Percentiles rank a stretch among this genome's conserved stretches.
Evolutionary conservation across 1,140 invertebrate species (phyloP).

Genomic region (Lutraria rhynchaena): DNA sequence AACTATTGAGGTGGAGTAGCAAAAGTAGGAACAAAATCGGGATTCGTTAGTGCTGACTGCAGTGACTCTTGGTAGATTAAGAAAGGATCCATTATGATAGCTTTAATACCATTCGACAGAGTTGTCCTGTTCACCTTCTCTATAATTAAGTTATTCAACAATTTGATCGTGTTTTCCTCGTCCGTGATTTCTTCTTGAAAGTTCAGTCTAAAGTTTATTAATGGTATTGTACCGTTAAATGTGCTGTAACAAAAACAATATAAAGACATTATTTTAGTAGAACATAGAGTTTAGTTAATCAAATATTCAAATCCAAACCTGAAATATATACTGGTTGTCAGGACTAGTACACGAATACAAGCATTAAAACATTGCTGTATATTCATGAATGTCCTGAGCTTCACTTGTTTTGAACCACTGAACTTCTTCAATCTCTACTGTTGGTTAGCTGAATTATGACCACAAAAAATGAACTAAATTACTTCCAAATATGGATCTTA

Average conservation of each 20-base stretch:
- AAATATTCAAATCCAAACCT: background rate
- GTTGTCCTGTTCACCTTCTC: conserved; percentile 14
- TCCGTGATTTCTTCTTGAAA: background rate
- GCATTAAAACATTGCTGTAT: background rate
- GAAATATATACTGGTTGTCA: background rate
- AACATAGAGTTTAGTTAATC: background rate
- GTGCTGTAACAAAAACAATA: background rate
- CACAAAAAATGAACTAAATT: no score
- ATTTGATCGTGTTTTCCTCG: background rate
- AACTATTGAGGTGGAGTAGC: no score
- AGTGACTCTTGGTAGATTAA: conserved; percentile 24
- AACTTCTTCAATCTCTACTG: no score
- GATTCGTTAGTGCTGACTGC: conserved; percentile 6
- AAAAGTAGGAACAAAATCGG: no score
- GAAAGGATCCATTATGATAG: conserved; percentile 6
- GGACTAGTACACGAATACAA: background rate
- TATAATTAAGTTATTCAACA: background rate
- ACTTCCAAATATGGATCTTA: no score
- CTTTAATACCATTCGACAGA: background rate
- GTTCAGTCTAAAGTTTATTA: background rate
- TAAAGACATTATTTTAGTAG: background rate
- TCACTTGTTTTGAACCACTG: no score
- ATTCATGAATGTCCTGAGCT: background rate
- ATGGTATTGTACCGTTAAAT: background rate
- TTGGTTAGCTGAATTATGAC: no score